Percentiles rank a stretch among this genome's conserved stretches.
Evolutionary conservation across 2,888 invertebrate genomes (phyloP).

Genomic region (Latheticus oryzae): DNA sequence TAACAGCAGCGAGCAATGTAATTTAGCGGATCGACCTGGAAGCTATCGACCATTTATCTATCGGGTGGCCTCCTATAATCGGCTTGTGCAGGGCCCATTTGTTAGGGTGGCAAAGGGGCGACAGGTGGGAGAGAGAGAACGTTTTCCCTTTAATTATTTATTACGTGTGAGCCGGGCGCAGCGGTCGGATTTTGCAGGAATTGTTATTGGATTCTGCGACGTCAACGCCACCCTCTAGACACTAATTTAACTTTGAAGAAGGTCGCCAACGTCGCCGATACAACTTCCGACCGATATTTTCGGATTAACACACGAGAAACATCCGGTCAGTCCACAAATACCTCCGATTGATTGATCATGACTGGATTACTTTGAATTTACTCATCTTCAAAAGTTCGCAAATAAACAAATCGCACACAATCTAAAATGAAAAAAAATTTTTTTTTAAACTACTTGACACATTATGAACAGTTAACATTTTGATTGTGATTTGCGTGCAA

Average conservation of each 20-base stretch:
- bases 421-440: too few species aligned
- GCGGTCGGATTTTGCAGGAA: slow-evolving; percentile 45
- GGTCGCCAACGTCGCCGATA: slow-evolving; percentile 16
- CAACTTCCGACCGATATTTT: slow-evolving; percentile 33
- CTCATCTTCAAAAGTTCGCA: too few species aligned
- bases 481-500: too few species aligned
- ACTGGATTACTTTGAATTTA: too few species aligned
- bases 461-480: too few species aligned
- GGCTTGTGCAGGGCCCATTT: slow-evolving; percentile 61
- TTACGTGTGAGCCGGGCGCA: slow-evolving; percentile 48
- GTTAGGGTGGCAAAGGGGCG: slow-evolving; percentile 48
- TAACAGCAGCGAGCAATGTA: slow-evolving; percentile 63
- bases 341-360: too few species aligned
- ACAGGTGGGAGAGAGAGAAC: slow-evolving; percentile 41
- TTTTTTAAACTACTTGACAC: too few species aligned
- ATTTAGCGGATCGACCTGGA: slow-evolving; percentile 63
- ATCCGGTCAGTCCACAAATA: too few species aligned
- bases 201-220: slow-evolving; percentile 50
- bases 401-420: too few species aligned
- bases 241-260: slow-evolving; percentile 47
- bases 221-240: slow-evolving; percentile 41
- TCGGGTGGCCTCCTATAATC: slow-evolving; percentile 61
- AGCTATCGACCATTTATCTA: slow-evolving; percentile 62
- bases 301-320: too few species aligned
- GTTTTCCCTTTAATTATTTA: slow-evolving; percentile 53